A percentile compares a stretch with the other conserved stretches of the same genome.
Evolutionary conservation across 2,113 vertebrate genomes (phyloP).

Genomic region (Salvelinus fontinalis): DNA sequence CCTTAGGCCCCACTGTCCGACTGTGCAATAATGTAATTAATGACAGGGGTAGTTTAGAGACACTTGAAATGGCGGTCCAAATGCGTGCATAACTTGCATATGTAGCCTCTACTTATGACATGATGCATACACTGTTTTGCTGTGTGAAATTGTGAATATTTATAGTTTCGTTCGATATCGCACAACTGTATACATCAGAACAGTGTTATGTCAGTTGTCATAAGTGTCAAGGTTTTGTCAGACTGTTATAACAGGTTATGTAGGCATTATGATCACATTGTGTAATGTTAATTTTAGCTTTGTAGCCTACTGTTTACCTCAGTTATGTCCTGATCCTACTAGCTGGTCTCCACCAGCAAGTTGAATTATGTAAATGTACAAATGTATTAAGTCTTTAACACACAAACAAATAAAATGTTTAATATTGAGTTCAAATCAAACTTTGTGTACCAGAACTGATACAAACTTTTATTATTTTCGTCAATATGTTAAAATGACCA

Average conservation of each 20-base stretch:
- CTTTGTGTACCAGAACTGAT: constrained; percentile 52
- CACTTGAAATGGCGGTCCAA: not conserved
- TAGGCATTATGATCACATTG: not conserved
- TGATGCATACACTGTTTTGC: constrained; percentile 2
- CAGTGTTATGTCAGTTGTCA: constrained; percentile 14
- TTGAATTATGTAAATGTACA: constrained; percentile 57
- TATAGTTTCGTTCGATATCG: constrained; percentile 22
- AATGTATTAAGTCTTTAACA: constrained; percentile 59
- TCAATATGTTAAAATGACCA: constrained; percentile 14
- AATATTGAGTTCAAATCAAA: constrained; percentile 67
- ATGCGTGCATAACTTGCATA: not conserved
- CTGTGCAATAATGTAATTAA: constrained; percentile 27
- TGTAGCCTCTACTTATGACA: not conserved
- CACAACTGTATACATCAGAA: constrained; percentile 13
- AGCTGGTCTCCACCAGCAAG: constrained; percentile 36
- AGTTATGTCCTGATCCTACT: constrained; percentile 24
- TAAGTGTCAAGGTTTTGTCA: not conserved
- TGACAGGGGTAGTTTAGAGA: constrained; percentile 26
- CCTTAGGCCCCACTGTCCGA: not conserved
- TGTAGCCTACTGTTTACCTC: constrained; percentile 42
- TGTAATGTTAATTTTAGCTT: constrained; percentile 29
- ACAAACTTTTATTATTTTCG: not conserved
- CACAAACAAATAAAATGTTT: constrained; percentile 40
- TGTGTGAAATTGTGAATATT: constrained; percentile 17
- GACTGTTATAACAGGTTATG: constrained; percentile 43